A percentile compares a stretch with the other conserved stretches of the same genome.
phyloP scores from a whole-genome alignment of 1,140 invertebrate genomes.

The Ridgeia piscesae region DNA sequence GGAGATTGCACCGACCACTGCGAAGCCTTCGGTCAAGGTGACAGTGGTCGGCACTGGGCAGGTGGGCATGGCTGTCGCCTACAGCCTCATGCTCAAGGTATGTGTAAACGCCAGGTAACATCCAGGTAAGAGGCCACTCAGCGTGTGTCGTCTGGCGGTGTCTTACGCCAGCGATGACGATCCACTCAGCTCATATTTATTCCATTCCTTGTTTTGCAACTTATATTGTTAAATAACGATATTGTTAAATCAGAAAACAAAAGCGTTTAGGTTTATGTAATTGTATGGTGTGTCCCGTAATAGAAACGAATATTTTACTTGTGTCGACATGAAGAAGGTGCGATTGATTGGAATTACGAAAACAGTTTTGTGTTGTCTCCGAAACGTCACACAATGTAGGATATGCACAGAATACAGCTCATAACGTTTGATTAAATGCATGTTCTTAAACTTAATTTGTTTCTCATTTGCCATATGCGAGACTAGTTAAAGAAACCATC shows the following conservation, averaged over 20 bases:
- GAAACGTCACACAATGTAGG: background rate
- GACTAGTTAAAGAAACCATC: no score
- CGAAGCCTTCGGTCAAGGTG: slow-evolving; percentile 64
- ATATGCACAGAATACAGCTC: no score
- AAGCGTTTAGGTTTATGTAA: no score
- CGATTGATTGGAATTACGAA: background rate
- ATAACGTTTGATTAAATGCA: no score
- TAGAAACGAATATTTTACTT: background rate
- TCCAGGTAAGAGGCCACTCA: background rate
- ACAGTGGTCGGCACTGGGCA: slow-evolving; percentile 86
- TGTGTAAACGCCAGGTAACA: background rate
- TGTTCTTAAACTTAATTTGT: no score
- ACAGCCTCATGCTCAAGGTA: slow-evolving; percentile 82
- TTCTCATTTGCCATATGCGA: no score
- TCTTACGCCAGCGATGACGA: background rate
- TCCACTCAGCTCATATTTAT: background rate
- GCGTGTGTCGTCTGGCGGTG: background rate
- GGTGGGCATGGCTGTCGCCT: slow-evolving; percentile 91
- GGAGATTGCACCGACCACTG: background rate
- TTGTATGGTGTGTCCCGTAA: background rate
- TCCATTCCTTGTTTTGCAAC: background rate
- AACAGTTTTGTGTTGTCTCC: background rate
- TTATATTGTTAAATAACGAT: background rate
- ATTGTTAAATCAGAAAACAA: background rate
- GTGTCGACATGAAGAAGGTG: background rate